Base-by-base conservation (phyloP, 1,140 invertebrate species). In the Gryon sp. region DNA sequence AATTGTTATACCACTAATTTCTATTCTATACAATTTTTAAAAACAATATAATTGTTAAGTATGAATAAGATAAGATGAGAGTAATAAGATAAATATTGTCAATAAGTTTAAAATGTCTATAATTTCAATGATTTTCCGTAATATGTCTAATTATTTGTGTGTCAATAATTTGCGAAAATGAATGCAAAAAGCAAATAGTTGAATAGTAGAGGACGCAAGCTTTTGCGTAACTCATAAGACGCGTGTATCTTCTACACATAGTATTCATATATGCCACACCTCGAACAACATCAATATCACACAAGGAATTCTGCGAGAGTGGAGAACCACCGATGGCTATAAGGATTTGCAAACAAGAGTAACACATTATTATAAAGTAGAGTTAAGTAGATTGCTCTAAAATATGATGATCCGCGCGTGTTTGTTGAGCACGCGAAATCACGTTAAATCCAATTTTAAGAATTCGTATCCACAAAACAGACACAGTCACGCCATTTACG, bases 151-250 rank as follows among this genome's bases (percentile, higher is more conserved):
- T 57, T 38, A 40, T 19, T 53, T 70, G 45, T 60, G 50, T 32
- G 24, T 38, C 24, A 36, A 68, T 76, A 69, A 57, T 69, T 40
- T 19, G 46, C 45, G 48, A 63, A 45, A n/a, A n/a, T n/a, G n/a
- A n/a, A n/a, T n/a, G n/a, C 32, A 38, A 34, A 32, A 20, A 34
- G 41, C 57, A 28, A 73, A 66, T 60, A 40, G 62, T 22, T 69
- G 69, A 50, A 50, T 53, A 43, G 55, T 60, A 65, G 55, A 63
- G 79, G 68, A 77, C 73, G 76, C 76, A 75, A 57, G 76, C 69
- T 76, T 81, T 81, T 81, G 80, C 77, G 77, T 79, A 81, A 81
- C 62, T 63, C 60, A n/a, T n/a, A n/a, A n/a, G 28, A 68, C 32
- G 68, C 34, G 41, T 57, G 53, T 68, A 72, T 77, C 72, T 45